phyloP scores from a whole-genome alignment of 2,113 vertebrate genomes.

The Bufo bufo region DNA sequence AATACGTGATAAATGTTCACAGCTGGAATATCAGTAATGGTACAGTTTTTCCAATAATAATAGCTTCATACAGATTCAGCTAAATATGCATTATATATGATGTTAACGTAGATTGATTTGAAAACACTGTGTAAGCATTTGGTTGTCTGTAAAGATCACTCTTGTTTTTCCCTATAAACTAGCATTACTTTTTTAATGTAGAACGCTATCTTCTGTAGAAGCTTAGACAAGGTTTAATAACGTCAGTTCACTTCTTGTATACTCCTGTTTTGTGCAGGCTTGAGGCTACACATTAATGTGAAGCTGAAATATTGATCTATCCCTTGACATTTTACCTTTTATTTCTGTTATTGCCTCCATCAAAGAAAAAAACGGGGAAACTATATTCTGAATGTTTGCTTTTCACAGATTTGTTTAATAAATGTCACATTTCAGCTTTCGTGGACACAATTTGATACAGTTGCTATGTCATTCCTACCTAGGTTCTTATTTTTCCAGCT shows the following conservation, averaged over 20 bases:
- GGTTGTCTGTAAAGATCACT: conserved; percentile 49
- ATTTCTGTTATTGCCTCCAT: conserved; percentile 41
- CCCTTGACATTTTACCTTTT: conserved; percentile 56
- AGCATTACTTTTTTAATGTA: conserved; percentile 41
- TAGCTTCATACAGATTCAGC: conserved; percentile 19
- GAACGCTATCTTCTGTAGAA: conserved; percentile 37
- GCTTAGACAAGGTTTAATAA: conserved; percentile 54
- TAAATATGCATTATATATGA: not conserved
- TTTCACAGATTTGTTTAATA: conserved; percentile 41
- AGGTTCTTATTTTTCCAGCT: conserved; percentile 16
- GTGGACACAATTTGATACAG: not conserved
- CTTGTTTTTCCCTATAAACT: conserved; percentile 45
- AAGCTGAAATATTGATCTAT: conserved; percentile 57
- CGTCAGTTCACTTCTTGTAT: conserved; percentile 47
- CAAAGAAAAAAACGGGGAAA: conserved; percentile 37
- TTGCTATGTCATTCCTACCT: conserved; percentile 26
- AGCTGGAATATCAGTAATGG: not conserved
- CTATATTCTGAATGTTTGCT: conserved; percentile 44
- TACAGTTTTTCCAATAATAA: not conserved
- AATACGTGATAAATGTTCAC: not conserved
- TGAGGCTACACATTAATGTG: conserved; percentile 54
- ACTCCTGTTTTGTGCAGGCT: conserved; percentile 44
- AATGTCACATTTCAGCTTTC: conserved; percentile 42
- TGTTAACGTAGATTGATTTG: conserved; percentile 36
- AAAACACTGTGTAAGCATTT: conserved; percentile 12